phyloP scores from a whole-genome alignment of 1,140 invertebrate genomes.

The Calephelis virginiensis region DNA sequence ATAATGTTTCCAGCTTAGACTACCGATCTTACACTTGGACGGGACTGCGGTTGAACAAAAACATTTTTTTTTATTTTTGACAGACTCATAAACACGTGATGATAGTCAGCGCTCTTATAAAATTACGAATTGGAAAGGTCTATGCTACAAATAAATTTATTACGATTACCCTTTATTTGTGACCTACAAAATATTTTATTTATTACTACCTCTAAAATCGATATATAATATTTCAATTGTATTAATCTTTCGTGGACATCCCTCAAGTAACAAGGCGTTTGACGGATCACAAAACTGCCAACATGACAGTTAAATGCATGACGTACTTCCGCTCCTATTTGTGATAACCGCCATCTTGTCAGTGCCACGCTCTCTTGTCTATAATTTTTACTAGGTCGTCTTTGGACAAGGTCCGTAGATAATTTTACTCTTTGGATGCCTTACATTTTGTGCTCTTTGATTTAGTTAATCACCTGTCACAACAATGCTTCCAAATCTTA shows the following conservation, averaged over 20 bases:
- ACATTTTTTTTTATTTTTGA: too few species aligned
- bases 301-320: conserved; percentile 1
- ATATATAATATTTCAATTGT: too few species aligned
- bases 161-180: too few species aligned
- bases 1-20: too few species aligned
- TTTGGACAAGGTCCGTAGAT: conserved; percentile 77
- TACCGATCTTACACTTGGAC: too few species aligned
- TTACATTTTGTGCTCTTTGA: conserved; percentile 63
- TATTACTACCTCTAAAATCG: too few species aligned
- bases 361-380: conserved; percentile 68
- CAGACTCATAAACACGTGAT: too few species aligned
- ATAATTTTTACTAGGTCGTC: conserved; percentile 73
- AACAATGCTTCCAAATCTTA: conserved; percentile 52
- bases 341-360: conserved; percentile 36
- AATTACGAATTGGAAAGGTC: too few species aligned
- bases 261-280: neutral
- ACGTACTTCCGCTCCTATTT: conserved; percentile 17
- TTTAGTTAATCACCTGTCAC: conserved; percentile 56
- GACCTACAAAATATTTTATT: too few species aligned
- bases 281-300: conserved; percentile 6
- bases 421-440: conserved; percentile 76
- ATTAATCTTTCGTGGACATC: neutral
- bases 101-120: too few species aligned
- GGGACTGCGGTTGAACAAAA: too few species aligned
- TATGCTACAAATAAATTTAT: too few species aligned